A percentile compares a stretch with the other conserved stretches of the same genome.
Conservation (phyloP, 2,113 vertebrate species). For the Tragelaphus strepsiceros region DNA sequence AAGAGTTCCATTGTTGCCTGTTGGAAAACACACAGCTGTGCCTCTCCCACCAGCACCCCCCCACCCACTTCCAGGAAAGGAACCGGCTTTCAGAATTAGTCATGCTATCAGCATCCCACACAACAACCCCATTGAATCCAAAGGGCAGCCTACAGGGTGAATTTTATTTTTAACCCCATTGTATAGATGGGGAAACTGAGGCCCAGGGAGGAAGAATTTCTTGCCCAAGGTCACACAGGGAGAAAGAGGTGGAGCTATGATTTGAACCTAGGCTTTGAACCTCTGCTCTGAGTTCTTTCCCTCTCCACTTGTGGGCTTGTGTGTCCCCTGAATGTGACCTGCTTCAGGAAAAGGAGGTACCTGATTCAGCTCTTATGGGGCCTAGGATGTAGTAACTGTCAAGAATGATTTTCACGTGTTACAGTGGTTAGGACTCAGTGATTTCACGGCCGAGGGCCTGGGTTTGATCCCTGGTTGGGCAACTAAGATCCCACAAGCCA, state of each 20-base stretch:
- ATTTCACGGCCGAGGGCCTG: neutral
- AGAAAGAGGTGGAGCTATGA: neutral
- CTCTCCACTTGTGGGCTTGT: neutral
- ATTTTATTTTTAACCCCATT: neutral
- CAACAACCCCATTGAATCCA: conserved; percentile 40
- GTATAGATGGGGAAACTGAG: conserved; percentile 50
- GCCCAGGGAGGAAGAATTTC: neutral
- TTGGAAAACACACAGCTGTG: conserved; percentile 28
- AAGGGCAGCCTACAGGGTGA: neutral
- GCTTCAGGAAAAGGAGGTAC: neutral
- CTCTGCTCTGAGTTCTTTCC: neutral
- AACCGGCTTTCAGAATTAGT: conserved; percentile 50
- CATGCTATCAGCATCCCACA: neutral
- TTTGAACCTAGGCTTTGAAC: neutral
- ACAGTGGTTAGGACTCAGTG: neutral
- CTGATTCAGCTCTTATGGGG: neutral
- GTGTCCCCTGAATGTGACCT: neutral
- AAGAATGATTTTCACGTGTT: neutral
- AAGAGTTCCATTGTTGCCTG: conserved; percentile 47
- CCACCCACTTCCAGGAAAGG: conserved; percentile 57
- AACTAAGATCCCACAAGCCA: neutral
- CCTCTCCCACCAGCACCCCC: neutral
- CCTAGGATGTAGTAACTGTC: neutral
- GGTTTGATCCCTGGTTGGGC: neutral
- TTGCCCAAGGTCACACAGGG: neutral